These are phyloP conservation scores for Morelia viridis DNA, from an alignment of 2,797 vertebrate species.

Conservation along the genomic window DNA sequence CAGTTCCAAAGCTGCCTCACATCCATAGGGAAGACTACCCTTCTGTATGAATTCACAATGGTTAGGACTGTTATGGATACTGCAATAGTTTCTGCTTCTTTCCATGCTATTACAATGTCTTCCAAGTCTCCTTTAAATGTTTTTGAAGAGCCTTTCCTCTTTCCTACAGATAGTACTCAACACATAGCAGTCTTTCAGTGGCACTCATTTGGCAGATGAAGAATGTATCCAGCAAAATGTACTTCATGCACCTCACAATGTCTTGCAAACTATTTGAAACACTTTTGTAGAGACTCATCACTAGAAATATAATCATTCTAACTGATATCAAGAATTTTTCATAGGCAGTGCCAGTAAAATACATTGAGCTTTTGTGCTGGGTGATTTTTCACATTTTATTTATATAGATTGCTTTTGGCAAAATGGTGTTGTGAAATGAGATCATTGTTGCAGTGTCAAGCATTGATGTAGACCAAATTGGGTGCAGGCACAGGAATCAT, in stretches of 20 bases:
- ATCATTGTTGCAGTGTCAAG: background rate
- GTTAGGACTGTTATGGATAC: background rate
- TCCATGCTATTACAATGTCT: background rate
- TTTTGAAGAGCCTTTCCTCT: no score
- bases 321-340: background rate
- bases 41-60: background rate
- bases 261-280: background rate
- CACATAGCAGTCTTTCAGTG: no score
- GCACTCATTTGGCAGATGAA: no score
- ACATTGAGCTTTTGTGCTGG: background rate
- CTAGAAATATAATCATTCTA: background rate
- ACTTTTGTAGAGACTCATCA: background rate
- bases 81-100: background rate
- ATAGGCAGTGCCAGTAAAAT: background rate
- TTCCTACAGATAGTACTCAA: no score
- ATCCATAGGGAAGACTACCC: background rate
- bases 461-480: background rate
- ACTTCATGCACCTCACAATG: background rate
- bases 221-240: background rate
- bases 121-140: background rate
- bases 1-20: background rate
- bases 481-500: background rate
- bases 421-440: background rate
- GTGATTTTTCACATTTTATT: background rate
- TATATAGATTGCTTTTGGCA: background rate